These are phyloP conservation scores for Laticauda laticaudata DNA, from an alignment of 2,113 vertebrate genomes.

Conservation along the genomic window DNA sequence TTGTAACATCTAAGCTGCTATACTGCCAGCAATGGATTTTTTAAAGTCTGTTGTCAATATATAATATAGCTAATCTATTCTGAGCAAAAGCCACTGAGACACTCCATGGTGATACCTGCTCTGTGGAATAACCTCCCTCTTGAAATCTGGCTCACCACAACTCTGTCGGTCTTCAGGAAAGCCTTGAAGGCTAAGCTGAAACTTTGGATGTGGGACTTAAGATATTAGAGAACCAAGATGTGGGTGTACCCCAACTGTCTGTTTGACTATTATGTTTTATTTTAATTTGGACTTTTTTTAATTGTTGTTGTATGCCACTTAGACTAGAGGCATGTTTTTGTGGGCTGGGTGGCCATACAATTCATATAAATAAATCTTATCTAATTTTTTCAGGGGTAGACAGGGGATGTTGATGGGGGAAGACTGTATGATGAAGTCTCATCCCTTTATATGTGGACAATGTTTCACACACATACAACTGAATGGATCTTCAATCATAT, in stretches of 20 bases:
- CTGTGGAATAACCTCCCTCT: not conserved
- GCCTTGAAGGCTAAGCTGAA: not conserved
- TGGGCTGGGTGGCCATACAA: not conserved
- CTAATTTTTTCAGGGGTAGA: not conserved
- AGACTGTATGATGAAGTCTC: not conserved
- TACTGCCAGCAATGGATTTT: not conserved
- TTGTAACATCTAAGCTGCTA: constrained; percentile 4
- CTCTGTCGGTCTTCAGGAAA: not conserved
- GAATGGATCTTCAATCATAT: not conserved
- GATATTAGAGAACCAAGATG: not conserved
- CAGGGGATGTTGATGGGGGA: not conserved
- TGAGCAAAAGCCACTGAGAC: not conserved
- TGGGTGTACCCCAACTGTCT: not conserved
- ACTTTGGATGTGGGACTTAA: not conserved
- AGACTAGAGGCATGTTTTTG: not conserved
- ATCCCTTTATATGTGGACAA: not conserved
- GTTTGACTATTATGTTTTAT: not conserved
- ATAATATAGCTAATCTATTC: not conserved
- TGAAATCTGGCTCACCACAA: not conserved
- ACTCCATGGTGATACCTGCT: not conserved
- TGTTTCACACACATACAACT: not conserved
- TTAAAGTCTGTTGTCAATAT: not conserved
- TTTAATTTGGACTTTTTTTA: not conserved
- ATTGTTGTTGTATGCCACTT: not conserved
- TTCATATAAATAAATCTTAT: not conserved